phyloP scores from a whole-genome alignment of 2,113 vertebrate species.

The Sinocyclocheilus maitianheensis region DNA sequence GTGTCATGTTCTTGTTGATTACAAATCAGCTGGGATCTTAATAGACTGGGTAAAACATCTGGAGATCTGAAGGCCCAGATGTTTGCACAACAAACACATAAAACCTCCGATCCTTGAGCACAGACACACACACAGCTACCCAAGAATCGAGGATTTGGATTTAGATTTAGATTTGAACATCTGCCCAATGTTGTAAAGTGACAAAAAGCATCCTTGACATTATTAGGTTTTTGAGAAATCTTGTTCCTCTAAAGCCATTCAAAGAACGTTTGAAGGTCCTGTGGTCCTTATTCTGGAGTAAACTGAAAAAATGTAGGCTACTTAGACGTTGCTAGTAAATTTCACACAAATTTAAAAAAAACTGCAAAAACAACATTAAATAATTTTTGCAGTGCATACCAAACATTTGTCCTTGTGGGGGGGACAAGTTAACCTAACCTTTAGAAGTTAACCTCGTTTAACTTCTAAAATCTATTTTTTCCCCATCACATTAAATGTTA shows the following conservation, averaged over 20 bases:
- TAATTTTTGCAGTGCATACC: not conserved
- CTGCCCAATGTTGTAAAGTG: slow-evolving; percentile 38
- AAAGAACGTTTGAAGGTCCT: not conserved
- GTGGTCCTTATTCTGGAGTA: not conserved
- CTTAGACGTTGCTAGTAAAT: not conserved
- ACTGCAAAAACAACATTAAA: not conserved
- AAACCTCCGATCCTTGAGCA: slow-evolving; percentile 7
- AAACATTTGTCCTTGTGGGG: not conserved
- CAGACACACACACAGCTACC: not conserved
- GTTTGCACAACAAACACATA: slow-evolving; percentile 47
- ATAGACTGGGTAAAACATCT: slow-evolving; percentile 51
- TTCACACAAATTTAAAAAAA: no score
- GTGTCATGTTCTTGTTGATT: slow-evolving; percentile 50
- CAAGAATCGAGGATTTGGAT: slow-evolving; percentile 39
- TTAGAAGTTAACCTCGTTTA: not conserved
- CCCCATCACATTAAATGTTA: slow-evolving; percentile 1
- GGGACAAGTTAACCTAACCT: no score
- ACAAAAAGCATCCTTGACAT: slow-evolving; percentile 20
- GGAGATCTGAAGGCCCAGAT: slow-evolving; percentile 39
- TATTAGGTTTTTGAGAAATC: slow-evolving; percentile 12
- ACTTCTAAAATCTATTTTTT: not conserved
- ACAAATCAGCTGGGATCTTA: slow-evolving; percentile 45
- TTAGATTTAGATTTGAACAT: slow-evolving; percentile 27
- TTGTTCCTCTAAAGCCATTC: not conserved
- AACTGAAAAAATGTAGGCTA: not conserved